These are phyloP conservation scores for Ibidorhyncha struthersii DNA, from an alignment of 2,113 vertebrate species.

Conservation along the genomic window DNA sequence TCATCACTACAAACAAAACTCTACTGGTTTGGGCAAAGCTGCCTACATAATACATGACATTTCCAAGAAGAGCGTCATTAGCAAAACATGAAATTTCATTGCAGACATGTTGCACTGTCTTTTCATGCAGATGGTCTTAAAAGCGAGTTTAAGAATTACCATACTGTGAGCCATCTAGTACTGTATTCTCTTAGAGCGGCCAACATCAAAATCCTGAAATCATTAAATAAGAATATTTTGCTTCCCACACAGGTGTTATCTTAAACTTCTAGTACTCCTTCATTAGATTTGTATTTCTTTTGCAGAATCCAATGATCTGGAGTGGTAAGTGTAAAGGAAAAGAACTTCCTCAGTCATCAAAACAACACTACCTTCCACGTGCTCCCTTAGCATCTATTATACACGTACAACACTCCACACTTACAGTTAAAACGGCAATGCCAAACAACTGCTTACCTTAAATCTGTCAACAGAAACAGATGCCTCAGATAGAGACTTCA, in stretches of 20 bases:
- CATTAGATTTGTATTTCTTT: neutral
- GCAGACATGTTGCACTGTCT: neutral
- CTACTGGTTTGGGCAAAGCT: neutral
- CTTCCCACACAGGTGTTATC: neutral
- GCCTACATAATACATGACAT: neutral
- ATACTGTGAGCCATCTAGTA: neutral
- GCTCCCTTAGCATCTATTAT: neutral
- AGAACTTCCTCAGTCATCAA: neutral
- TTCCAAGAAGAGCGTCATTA: neutral
- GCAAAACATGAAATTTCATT: neutral
- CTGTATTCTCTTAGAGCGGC: neutral
- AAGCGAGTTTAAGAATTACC: neutral
- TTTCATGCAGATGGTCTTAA: neutral
- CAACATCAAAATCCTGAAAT: neutral
- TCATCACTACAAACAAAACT: neutral
- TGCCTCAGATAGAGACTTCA: constrained; percentile 92
- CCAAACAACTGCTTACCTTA: constrained; percentile 78
- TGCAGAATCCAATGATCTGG: neutral
- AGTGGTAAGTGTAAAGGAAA: neutral
- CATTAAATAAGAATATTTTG: neutral
- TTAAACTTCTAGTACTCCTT: neutral
- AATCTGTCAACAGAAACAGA: constrained; percentile 90
- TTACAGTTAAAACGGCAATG: neutral
- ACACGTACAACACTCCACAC: neutral
- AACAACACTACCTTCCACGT: neutral